phyloP scores from a whole-genome alignment of 2,888 invertebrate genomes.

The Lissocephala sabroskyi region DNA sequence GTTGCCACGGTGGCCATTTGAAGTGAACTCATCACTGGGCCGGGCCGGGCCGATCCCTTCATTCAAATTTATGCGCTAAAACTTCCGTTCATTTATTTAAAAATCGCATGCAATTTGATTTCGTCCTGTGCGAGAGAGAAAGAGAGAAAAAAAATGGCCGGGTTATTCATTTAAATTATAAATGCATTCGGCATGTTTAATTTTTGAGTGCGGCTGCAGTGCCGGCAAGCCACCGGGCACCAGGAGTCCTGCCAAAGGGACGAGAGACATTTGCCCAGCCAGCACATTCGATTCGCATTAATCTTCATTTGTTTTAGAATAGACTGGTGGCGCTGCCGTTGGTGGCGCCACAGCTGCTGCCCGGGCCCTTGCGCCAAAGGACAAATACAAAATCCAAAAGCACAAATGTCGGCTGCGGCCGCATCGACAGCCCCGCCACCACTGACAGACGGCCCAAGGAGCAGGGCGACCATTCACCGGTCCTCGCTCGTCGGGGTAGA shows the following conservation, averaged over 20 bases:
- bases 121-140: slow-evolving; percentile 3
- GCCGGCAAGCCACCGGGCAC: background rate
- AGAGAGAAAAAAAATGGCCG: slow-evolving; percentile 15
- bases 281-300: slow-evolving; percentile 66
- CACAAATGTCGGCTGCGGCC: slow-evolving; percentile 64
- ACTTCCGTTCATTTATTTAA: slow-evolving; percentile 56
- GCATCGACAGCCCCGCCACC: slow-evolving; percentile 42
- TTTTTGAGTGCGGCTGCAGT: slow-evolving; percentile 51
- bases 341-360: slow-evolving; percentile 9
- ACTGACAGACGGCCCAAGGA: slow-evolving; percentile 4
- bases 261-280: slow-evolving; percentile 49
- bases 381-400: slow-evolving; percentile 64
- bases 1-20: slow-evolving; percentile 10
- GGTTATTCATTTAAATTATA: slow-evolving; percentile 67
- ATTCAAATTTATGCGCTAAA: slow-evolving; percentile 63
- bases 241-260: slow-evolving; percentile 20
- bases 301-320: slow-evolving; percentile 65
- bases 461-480: too few species aligned
- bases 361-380: slow-evolving; percentile 32
- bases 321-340: slow-evolving; percentile 43
- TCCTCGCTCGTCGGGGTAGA: too few species aligned
- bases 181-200: slow-evolving; percentile 67
- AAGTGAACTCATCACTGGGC: slow-evolving; percentile 28
- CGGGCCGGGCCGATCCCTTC: slow-evolving; percentile 25
- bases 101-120: slow-evolving; percentile 45